Conservation (phyloP, 2,113 vertebrate genomes). For the Beaufortia kweichowensis region DNA sequence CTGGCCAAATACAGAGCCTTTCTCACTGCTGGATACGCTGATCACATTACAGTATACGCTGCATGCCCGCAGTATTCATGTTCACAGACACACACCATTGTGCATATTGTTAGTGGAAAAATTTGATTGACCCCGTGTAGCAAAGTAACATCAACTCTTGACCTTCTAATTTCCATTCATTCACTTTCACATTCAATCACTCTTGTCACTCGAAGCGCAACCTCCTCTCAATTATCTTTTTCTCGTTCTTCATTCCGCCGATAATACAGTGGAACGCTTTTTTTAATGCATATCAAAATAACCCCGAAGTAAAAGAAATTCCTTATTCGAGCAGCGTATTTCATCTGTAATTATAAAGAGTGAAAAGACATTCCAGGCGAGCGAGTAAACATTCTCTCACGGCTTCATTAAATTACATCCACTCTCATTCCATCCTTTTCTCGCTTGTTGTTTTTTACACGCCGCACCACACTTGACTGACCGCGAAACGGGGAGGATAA, state of each 20-base stretch:
- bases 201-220: conserved; percentile 3
- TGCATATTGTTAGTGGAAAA: too few species aligned
- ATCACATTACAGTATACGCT: not conserved
- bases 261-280: conserved; percentile 49
- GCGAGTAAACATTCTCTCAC: conserved; percentile 51
- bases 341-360: conserved; percentile 59
- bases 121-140: too few species aligned
- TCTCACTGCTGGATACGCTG: conserved; percentile 5
- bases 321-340: conserved; percentile 50
- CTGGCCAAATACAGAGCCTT: conserved; percentile 13
- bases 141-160: not conserved
- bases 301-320: conserved; percentile 47
- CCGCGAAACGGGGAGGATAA: conserved; percentile 45
- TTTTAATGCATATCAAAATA: conserved; percentile 51
- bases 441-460: conserved; percentile 35
- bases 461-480: conserved; percentile 41
- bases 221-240: conserved; percentile 17
- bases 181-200: not conserved
- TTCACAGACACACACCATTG: not conserved
- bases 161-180: conserved; percentile 1
- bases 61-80: not conserved
- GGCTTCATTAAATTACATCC: conserved; percentile 53
- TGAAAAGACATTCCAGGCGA: conserved; percentile 49
- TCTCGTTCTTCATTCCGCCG: not conserved
- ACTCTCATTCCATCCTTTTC: conserved; percentile 8